phyloP scores from a whole-genome alignment of 2,888 invertebrate species.

The Eupithecia subfuscata region DNA sequence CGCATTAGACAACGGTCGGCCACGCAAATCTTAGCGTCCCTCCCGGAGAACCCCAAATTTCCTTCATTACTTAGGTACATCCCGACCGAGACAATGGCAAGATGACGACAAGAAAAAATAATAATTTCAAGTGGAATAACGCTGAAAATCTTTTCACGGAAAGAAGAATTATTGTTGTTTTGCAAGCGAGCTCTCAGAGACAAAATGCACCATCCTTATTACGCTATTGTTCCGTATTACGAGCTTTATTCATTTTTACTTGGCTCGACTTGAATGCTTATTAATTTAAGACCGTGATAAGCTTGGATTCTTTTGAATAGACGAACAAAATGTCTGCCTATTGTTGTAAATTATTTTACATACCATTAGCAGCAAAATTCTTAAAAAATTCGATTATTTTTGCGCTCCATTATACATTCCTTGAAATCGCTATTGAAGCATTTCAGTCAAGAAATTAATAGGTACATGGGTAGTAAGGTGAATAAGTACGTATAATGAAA shows the following conservation, averaged over 20 bases:
- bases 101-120: constrained; percentile 82
- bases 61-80: constrained; percentile 81
- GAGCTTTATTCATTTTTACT: constrained; percentile 84
- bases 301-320: constrained; percentile 82
- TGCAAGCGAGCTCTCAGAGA: constrained; percentile 83
- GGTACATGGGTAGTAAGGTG: constrained; percentile 58
- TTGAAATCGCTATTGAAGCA: constrained; percentile 38
- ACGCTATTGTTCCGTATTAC: constrained; percentile 83
- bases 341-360: constrained; percentile 80
- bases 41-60: constrained; percentile 79
- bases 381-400: constrained; percentile 47
- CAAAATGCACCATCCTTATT: constrained; percentile 84
- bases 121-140: constrained; percentile 85
- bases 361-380: constrained; percentile 62
- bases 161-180: constrained; percentile 84
- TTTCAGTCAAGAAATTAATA: constrained; percentile 66
- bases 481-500: constrained; percentile 65
- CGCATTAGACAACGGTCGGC: constrained; percentile 79
- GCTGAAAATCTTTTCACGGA: constrained; percentile 84
- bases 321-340: constrained; percentile 78
- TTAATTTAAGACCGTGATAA: constrained; percentile 84
- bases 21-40: constrained; percentile 81
- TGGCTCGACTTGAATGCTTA: constrained; percentile 84
- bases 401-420: constrained; percentile 34
- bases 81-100: constrained; percentile 82